phyloP scores from a whole-genome alignment of 1,140 invertebrate genomes.

The Parapsyche elsis region DNA sequence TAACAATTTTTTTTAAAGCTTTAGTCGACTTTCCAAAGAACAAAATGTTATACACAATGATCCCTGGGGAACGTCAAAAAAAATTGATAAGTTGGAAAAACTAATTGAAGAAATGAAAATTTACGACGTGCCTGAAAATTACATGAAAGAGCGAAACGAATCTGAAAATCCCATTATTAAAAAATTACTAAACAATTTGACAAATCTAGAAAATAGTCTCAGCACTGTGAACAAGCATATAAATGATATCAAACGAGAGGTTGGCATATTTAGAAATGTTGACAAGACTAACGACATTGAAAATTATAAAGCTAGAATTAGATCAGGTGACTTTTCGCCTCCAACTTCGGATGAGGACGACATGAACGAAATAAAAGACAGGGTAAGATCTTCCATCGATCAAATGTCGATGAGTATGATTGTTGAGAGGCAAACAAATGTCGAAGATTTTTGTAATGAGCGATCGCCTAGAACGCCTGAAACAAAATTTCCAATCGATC shows the following conservation, averaged over 20 bases:
- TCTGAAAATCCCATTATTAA: slow-evolving; percentile 29
- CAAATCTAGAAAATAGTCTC: slow-evolving; percentile 6
- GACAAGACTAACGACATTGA: slow-evolving; percentile 62
- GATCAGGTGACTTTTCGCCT: slow-evolving; percentile 66
- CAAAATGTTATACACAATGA: slow-evolving; percentile 37
- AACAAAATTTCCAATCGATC: slow-evolving; percentile 63
- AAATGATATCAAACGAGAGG: slow-evolving; percentile 19
- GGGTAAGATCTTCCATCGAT: slow-evolving; percentile 63
- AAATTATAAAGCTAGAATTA: slow-evolving; percentile 62
- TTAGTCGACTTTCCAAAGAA: slow-evolving; percentile 32
- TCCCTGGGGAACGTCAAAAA: slow-evolving; percentile 23
- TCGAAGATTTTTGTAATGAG: background rate
- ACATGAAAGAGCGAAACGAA: slow-evolving; percentile 24
- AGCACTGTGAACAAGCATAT: slow-evolving; percentile 23
- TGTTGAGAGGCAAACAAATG: slow-evolving; percentile 57
- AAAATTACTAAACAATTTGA: slow-evolving; percentile 22
- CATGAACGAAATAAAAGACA: slow-evolving; percentile 62
- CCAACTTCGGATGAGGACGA: slow-evolving; percentile 66
- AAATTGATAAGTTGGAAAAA: slow-evolving; percentile 31
- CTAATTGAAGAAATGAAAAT: slow-evolving; percentile 19
- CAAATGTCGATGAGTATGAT: slow-evolving; percentile 71
- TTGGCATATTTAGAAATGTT: slow-evolving; percentile 48
- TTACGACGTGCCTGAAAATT: slow-evolving; percentile 19
- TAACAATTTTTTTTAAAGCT: slow-evolving; percentile 32
- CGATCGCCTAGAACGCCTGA: background rate